Percentiles rank a stretch among this genome's conserved stretches.
Conservation (phyloP, 2,113 vertebrate genomes). For the Notothenia rossii region DNA sequence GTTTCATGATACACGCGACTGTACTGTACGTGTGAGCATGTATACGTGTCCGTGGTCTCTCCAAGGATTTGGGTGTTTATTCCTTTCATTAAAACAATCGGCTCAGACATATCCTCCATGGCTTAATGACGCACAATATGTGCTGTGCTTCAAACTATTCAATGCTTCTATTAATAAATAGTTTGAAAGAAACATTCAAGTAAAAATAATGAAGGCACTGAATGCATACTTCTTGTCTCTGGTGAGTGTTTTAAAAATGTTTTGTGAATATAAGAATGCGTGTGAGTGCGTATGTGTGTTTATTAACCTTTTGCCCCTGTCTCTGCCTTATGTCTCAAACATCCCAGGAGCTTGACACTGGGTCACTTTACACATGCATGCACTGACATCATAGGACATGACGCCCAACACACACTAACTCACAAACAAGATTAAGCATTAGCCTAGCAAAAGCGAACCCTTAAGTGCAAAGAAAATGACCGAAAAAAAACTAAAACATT, state of each 20-base stretch:
- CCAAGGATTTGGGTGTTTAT: not conserved
- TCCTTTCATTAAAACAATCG: slow-evolving; percentile 23
- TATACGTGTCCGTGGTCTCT: slow-evolving; percentile 6
- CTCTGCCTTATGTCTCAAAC: slow-evolving; percentile 74
- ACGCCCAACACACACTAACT: slow-evolving; percentile 1
- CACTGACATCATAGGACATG: slow-evolving; percentile 55
- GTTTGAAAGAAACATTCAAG: slow-evolving; percentile 23
- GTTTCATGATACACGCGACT: slow-evolving; percentile 28
- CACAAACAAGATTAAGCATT: slow-evolving; percentile 12
- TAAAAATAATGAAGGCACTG: slow-evolving; percentile 17
- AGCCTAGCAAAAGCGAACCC: not conserved
- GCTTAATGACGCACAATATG: slow-evolving; percentile 8
- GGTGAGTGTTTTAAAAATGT: slow-evolving; percentile 39
- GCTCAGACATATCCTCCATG: slow-evolving; percentile 1
- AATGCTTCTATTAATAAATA: not conserved
- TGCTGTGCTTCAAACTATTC: not conserved
- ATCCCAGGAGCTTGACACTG: slow-evolving; percentile 62
- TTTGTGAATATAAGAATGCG: slow-evolving; percentile 17
- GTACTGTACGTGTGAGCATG: slow-evolving; percentile 2
- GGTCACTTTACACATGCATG: slow-evolving; percentile 38
- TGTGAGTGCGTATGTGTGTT: slow-evolving; percentile 5
- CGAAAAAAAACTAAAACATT: slow-evolving; percentile 4
- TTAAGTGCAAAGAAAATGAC: slow-evolving; percentile 1
- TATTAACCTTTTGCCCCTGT: slow-evolving; percentile 76
- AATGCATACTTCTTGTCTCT: slow-evolving; percentile 26